Conservation (phyloP, 2,113 vertebrate genomes). For the Mormyrus lacerda region DNA sequence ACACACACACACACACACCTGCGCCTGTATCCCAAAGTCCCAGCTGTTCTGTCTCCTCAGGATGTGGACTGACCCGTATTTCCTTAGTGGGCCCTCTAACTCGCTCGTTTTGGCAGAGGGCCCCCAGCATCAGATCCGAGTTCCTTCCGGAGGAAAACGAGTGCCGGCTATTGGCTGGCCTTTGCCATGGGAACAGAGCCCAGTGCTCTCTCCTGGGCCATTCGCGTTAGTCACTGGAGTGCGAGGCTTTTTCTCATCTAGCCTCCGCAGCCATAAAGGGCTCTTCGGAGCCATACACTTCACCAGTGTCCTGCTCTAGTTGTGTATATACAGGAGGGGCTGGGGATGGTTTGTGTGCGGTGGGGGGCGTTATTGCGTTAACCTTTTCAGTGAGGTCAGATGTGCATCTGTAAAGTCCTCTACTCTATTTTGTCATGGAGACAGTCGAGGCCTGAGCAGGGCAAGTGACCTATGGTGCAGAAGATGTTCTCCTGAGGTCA, state of each 20-base stretch:
- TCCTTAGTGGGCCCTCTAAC: neutral
- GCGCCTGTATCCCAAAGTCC: neutral
- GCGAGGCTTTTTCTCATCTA: neutral
- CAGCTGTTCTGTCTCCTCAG: neutral
- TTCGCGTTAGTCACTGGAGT: conserved; percentile 12
- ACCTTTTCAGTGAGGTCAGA: neutral
- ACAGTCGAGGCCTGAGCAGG: neutral
- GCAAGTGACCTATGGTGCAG: neutral
- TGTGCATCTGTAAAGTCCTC: neutral
- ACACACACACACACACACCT: neutral
- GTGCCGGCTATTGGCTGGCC: neutral
- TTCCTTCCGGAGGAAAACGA: neutral
- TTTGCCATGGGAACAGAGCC: conserved; percentile 29
- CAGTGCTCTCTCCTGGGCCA: neutral
- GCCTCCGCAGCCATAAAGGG: neutral
- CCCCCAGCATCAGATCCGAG: neutral
- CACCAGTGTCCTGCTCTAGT: neutral
- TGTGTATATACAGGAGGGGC: neutral
- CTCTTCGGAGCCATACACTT: neutral
- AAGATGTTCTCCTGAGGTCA: neutral
- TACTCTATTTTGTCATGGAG: neutral
- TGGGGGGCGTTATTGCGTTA: neutral
- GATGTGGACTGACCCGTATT: neutral
- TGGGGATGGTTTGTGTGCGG: neutral
- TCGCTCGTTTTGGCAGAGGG: neutral